A percentile compares a stretch with the other conserved stretches of the same genome.
Conservation (phyloP, 2,888 invertebrate species). For the Cenopis cana region DNA sequence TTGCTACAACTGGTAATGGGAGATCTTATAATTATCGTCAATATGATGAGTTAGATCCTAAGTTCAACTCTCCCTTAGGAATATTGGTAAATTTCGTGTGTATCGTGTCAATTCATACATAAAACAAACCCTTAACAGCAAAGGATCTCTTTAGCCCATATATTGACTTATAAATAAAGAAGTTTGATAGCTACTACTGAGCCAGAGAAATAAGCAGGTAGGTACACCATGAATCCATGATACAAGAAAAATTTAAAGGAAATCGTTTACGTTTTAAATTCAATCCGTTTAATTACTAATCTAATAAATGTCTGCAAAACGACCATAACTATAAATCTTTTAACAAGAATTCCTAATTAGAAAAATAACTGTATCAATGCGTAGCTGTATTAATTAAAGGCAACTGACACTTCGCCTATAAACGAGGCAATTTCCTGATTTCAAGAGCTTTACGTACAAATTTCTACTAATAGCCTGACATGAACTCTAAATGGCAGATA, state of each 20-base stretch:
- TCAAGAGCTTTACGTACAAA: constrained; percentile 22
- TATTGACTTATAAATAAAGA: not conserved
- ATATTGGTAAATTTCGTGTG: not conserved
- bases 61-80: constrained; percentile 63
- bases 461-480: constrained; percentile 37
- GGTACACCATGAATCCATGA: no score
- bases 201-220: not conserved
- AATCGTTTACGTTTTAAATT: not conserved
- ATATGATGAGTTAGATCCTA: constrained; percentile 76
- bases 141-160: no score
- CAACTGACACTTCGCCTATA: constrained; percentile 1
- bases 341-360: not conserved
- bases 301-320: not conserved
- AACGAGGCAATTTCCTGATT: constrained; percentile 25
- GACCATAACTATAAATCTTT: constrained; percentile 2
- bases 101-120: no score
- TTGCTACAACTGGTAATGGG: constrained; percentile 75
- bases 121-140: no score
- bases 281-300: not conserved
- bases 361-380: constrained; percentile 3
- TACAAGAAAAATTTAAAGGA: not conserved
- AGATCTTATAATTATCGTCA: constrained; percentile 78
- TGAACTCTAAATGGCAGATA: constrained; percentile 31
- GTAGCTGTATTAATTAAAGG: constrained; percentile 8
- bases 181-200: not conserved